A percentile compares a stretch with the other conserved stretches of the same genome.
Conservation (phyloP, 1,140 invertebrate species). For the Calosoma granatense region DNA sequence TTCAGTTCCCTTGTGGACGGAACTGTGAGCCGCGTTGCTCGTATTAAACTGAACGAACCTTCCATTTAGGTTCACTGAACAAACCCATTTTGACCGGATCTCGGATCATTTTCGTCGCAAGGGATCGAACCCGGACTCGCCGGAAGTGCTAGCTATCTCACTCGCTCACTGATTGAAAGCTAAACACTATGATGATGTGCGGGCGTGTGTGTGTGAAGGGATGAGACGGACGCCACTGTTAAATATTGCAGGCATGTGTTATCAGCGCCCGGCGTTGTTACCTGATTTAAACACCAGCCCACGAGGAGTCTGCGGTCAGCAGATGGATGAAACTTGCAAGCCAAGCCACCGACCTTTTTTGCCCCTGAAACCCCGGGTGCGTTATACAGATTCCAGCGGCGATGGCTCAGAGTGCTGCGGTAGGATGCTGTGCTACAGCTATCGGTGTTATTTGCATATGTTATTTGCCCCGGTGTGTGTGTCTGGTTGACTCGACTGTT, state of each 20-base stretch:
- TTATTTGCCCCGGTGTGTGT: neutral
- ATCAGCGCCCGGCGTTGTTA: neutral
- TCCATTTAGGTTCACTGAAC: neutral
- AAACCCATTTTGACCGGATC: neutral
- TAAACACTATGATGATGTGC: neutral
- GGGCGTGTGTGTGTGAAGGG: neutral
- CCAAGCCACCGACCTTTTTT: neutral
- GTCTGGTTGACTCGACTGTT: neutral
- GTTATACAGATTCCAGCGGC: neutral
- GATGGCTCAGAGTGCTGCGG: neutral
- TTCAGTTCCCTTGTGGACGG: too few relatives aligned
- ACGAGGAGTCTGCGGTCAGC: neutral
- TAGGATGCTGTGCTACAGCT: too few relatives aligned
- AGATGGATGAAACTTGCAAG: neutral
- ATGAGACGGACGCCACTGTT: neutral
- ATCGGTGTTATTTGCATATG: neutral
- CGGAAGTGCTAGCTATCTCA: neutral
- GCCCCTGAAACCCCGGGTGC: neutral
- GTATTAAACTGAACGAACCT: too few relatives aligned
- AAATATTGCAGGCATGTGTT: neutral
- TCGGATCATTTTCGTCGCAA: neutral
- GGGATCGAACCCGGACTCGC: neutral
- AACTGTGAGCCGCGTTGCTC: too few relatives aligned
- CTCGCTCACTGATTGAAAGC: neutral
- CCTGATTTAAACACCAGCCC: neutral